Evolutionary conservation across 2,888 invertebrate genomes (phyloP), one percentile per base, ranked within the genome.

Genomic region (Rhopalosiphum nymphaeae): DNA sequence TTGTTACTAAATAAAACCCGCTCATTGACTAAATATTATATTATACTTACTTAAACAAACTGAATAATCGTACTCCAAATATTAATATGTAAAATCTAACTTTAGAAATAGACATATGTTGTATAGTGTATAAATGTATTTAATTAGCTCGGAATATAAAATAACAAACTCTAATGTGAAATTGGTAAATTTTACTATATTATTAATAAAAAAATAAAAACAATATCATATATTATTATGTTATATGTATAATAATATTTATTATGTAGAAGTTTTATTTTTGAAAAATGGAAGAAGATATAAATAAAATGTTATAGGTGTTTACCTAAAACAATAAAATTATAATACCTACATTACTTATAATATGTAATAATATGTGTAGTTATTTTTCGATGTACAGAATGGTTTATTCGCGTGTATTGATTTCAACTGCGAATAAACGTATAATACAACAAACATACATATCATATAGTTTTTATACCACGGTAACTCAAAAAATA

Each of bases 1-100:
- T 67, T 46, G 67, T 90, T 49, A 67, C 46, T 42, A 46, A 90
- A 67, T n/a, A 49, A 67, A 67, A 90, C n/a, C 67, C 25, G 44
- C 53, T 5, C n/a, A 67, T 67, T n/a, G 11, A 26, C 13, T 49
- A 42, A 57, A 44, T 57, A 44, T 44, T 61, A 29, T 61, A 44
- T 67, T 67, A 78, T 78, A 78, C 36, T 21, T 36, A 78, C 36
- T 36, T 36, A 78, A 36, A 9, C 36, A 36, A 21, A 78, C 78
- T 78, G 21, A 78, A 78, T 36, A 78, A 36, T 36, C 36, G n/a
- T 78, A 78, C 36, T 36, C 5, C 21, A 78, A 78, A 36, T 21
- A 78, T 78, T 78, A 36, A 21, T 78, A 36, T 21, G 36, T 78
- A 78, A 21, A 78, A 78, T 78, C 36, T 78, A 36, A 78, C 21